Percentiles rank a stretch among this genome's conserved stretches.
These are phyloP conservation scores for Chloroceryle inda DNA, from an alignment of 2,797 vertebrate species.

Conservation along the genomic window DNA sequence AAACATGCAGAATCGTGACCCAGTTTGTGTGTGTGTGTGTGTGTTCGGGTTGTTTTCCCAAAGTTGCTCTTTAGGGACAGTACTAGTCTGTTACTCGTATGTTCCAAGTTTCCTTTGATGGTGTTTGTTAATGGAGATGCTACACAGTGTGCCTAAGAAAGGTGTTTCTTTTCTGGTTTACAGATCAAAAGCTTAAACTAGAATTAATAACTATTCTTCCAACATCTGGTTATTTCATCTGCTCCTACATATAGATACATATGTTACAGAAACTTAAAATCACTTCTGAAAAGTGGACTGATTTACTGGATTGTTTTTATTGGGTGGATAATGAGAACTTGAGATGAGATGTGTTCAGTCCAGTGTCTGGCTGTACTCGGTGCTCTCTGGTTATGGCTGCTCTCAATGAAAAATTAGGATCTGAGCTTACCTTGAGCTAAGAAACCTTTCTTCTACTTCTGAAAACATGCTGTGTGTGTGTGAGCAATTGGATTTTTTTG, in stretches of 20 bases:
- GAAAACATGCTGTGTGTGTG: background rate
- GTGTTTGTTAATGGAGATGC: background rate
- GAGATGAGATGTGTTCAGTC: background rate
- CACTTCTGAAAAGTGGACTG: background rate
- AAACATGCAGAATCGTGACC: background rate
- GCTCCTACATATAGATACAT: accelerated
- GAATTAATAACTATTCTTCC: background rate
- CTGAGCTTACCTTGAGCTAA: background rate
- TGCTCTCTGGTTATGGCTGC: background rate
- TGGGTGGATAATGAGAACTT: background rate
- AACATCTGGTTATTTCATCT: background rate
- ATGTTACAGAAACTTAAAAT: background rate
- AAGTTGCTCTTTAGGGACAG: background rate
- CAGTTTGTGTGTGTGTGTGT: background rate
- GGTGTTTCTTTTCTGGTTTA: background rate
- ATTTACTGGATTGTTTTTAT: background rate
- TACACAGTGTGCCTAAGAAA: background rate
- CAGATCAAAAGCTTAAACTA: background rate
- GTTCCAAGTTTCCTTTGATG: background rate
- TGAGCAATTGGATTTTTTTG: background rate
- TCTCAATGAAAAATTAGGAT: background rate
- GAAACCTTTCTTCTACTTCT: background rate
- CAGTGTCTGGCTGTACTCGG: background rate
- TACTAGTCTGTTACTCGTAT: background rate
- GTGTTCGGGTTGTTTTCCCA: background rate